A percentile compares a stretch with the other conserved stretches of the same genome.
phyloP scores from a whole-genome alignment of 2,888 invertebrate species.

The Myopa testacea region DNA sequence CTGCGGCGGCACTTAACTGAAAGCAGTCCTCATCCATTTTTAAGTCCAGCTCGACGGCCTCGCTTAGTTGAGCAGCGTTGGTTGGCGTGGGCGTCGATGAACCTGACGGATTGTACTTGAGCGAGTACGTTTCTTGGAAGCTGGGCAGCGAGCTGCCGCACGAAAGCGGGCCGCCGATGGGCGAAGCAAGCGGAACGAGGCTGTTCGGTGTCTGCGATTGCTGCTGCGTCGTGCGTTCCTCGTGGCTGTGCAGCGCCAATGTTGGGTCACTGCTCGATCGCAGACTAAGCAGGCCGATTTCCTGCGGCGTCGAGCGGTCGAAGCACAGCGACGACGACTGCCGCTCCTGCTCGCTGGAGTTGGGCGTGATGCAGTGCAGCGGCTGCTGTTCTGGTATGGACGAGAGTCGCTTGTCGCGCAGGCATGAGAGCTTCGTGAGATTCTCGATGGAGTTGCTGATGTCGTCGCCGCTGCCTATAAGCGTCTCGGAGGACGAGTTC shows the following conservation, averaged over 20 bases:
- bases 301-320: constrained; percentile 59
- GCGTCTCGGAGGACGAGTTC: constrained; percentile 54
- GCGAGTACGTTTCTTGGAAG: constrained; percentile 89
- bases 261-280: constrained; percentile 68
- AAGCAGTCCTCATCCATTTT: constrained; percentile 91
- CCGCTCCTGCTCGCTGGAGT: constrained; percentile 56
- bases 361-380: constrained; percentile 47
- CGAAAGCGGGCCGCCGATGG: constrained; percentile 60
- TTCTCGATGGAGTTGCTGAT: constrained; percentile 62
- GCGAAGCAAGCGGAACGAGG: constrained; percentile 52
- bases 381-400: constrained; percentile 64
- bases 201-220: constrained; percentile 46
- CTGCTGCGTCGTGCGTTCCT: constrained; percentile 51
- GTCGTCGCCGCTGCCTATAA: constrained; percentile 60
- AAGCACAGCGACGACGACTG: constrained; percentile 58
- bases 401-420: constrained; percentile 62
- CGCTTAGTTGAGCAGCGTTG: constrained; percentile 49
- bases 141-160: constrained; percentile 79
- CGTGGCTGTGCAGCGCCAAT: constrained; percentile 62
- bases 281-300: constrained; percentile 60
- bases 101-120: constrained; percentile 76
- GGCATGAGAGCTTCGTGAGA: constrained; percentile 61
- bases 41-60: constrained; percentile 72
- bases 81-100: constrained; percentile 49
- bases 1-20: constrained; percentile 66